Evolutionary conservation across 64 coral and sea anemone genomes (phyloP), one percentile per base, ranked within the genome.

Genomic region (Montipora capricornis): DNA sequence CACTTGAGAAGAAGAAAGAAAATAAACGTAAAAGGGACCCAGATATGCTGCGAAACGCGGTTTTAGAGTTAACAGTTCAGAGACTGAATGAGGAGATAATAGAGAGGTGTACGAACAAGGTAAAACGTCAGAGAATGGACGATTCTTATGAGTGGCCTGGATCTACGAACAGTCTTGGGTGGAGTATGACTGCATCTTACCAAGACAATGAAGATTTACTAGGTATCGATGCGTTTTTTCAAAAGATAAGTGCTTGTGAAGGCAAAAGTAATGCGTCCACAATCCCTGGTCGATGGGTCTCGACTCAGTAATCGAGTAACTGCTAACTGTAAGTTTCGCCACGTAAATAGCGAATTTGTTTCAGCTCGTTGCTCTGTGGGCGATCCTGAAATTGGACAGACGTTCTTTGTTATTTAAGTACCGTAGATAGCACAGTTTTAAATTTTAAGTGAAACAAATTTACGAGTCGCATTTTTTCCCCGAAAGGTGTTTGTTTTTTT

Each of bases 161-260:
- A 8, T 86, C 92, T 10, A 59, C 81, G 7, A 59, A 92, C 26
- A 83, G 87, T 46, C 55, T 83, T 50, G 98, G 89, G n/a, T 99
- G 98, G 98, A 94, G 89, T 86, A 99, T 96, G 94, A 99, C 90
- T 69, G 94, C 79, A 70, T 84, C 89, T 10, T 80, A 67, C 73
- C 83, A 99, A 92, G 95, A 96, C 77, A 95, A 99, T 44, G 95
- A 99, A 52, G 94, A 92, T 83, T 51, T 99, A 20, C 49, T 99
- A 96, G 98, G 98, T 99, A 99, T 99, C 78, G 95, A 96, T 78
- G 95, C 94, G 37, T 99, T 99, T 83, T 96, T 99, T 88, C 89
- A 92, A 77, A 94, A 94, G 89, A 76, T 99, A 83, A 96, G 98
- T 94, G 88, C 82, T 73, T 71, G 62, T 71, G 47, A 64, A 16